phyloP scores from a whole-genome alignment of 2,113 vertebrate genomes.

The Oreotrochilus melanogaster region DNA sequence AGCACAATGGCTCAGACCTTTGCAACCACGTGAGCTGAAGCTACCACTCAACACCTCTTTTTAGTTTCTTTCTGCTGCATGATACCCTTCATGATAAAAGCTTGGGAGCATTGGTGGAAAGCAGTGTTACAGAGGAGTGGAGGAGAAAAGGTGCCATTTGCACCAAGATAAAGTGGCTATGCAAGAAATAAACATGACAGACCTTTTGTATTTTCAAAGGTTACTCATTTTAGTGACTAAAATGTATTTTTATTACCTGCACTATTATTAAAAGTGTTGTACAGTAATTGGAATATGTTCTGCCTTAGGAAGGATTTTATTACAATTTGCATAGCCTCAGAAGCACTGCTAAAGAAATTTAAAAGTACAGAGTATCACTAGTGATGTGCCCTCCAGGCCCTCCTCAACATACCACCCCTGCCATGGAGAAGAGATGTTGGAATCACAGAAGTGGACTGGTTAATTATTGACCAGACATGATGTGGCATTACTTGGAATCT shows the following conservation, averaged over 20 bases:
- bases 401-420: neutral
- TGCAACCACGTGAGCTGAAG: neutral
- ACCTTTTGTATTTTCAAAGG: neutral
- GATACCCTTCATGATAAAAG: neutral
- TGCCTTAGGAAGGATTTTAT: neutral
- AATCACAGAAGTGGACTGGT: neutral
- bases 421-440: neutral
- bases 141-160: no score
- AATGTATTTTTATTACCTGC: neutral
- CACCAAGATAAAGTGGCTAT: neutral
- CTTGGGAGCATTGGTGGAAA: neutral
- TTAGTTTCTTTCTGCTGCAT: neutral
- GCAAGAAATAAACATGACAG: neutral
- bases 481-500: no score
- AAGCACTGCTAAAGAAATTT: neutral
- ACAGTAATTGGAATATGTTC: neutral
- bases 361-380: neutral
- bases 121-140: neutral
- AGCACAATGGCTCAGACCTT: neutral
- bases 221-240: neutral
- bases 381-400: neutral
- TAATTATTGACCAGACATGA: neutral
- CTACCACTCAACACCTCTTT: neutral
- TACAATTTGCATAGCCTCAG: neutral
- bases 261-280: neutral